These are phyloP conservation scores for Erebia ligea DNA, from an alignment of 2,888 invertebrate genomes.

Conservation along the genomic window DNA sequence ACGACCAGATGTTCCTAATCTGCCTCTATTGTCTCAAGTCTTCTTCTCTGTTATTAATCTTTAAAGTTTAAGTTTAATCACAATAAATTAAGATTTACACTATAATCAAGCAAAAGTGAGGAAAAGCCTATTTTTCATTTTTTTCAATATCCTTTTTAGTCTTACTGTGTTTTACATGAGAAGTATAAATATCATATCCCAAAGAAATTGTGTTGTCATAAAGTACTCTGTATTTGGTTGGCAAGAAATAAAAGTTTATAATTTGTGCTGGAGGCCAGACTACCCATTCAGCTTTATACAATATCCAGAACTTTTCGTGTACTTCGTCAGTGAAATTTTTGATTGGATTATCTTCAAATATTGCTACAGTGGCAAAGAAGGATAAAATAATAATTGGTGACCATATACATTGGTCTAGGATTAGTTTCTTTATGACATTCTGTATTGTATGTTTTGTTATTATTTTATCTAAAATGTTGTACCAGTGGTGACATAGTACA, in stretches of 20 bases:
- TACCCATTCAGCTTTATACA: conserved; percentile 95
- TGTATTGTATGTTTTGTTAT: conserved; percentile 88
- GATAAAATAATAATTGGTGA: conserved; percentile 92
- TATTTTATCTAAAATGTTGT: conserved; percentile 88
- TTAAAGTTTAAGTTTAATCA: too few species aligned
- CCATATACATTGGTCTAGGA: conserved; percentile 92
- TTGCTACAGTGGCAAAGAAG: conserved; percentile 90
- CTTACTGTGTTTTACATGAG: conserved; percentile 88
- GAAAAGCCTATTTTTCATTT: neutral
- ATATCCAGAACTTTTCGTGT: conserved; percentile 87
- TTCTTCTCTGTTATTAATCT: too few species aligned
- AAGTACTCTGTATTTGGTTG: conserved; percentile 92
- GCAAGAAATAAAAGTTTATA: conserved; percentile 94
- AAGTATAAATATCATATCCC: conserved; percentile 94
- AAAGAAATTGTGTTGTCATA: conserved; percentile 95
- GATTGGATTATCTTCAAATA: conserved; percentile 86
- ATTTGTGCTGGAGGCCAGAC: conserved; percentile 97
- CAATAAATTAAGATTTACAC: neutral
- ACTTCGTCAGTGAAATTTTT: conserved; percentile 87
- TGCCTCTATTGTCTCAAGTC: too few species aligned
- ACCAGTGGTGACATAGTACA: conserved; percentile 94
- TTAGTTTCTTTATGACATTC: conserved; percentile 89
- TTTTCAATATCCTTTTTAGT: conserved; percentile 43
- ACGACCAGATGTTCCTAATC: too few species aligned
- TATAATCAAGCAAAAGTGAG: neutral